Evolutionary conservation across 2,888 invertebrate genomes (phyloP), one percentile per base, ranked within the genome.

Genomic region (Harmothoe impar): DNA sequence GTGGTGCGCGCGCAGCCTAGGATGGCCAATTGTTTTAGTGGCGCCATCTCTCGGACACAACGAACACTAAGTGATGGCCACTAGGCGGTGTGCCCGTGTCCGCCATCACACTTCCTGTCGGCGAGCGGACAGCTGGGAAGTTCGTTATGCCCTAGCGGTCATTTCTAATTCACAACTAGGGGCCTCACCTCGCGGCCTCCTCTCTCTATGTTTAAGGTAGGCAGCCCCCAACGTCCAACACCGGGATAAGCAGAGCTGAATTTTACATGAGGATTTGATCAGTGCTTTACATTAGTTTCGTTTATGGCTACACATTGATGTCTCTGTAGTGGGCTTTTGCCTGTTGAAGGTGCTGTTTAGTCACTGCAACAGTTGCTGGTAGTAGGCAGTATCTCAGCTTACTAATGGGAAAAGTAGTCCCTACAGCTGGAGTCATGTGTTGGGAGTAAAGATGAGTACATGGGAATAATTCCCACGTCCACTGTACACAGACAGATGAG

Each of bases 91-190:
- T 23, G 81, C 43, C 81, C 33, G 81, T 43, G 81, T 81, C 81
- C 81, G 23, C 43, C 81, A 43, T 81, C 81, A 43, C 81, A 81
- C 33, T 81, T 81, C 81, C 81, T 81, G 81, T 81, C 81, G 33
- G 81, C 43, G 81, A 33, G 43, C 0, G 20, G 81, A 20, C 35
- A 35, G 81, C 23, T n/a, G 81, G 81, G 81, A 81, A 81, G 81
- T 81, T 81, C 81, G 25, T 81, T 81, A 81, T 43, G 33, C 0
- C 72, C 43, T 17, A 35, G 25, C n/a, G 81, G 81, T 43, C 81
- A 81, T 81, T 25, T 23, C 43, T 81, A 81, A 81, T 81, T 81
- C 81, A 81, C 35, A n/a, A 17, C 35, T 43, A 35, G 33, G 25
- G 25, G 25, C 77, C 43, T 35, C 0, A 15, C 33, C 81, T 23